A percentile compares a stretch with the other conserved stretches of the same genome.
Conservation (phyloP, 2,113 vertebrate species). For the Xerus inauris region DNA sequence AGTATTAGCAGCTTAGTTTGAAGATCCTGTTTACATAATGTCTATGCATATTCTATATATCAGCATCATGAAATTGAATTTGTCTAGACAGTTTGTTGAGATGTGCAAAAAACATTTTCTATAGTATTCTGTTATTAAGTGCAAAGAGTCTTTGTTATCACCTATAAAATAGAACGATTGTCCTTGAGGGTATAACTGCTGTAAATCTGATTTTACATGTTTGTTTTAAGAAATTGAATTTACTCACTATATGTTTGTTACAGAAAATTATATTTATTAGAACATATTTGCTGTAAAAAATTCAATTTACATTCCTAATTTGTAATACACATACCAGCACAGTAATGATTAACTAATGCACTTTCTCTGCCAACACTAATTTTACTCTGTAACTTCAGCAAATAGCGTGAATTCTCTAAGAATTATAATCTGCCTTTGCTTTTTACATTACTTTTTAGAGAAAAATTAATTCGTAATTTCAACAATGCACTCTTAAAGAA, state of each 20-base stretch:
- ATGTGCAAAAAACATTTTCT: neutral
- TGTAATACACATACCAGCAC: neutral
- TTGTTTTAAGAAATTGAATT: neutral
- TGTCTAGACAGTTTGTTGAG: slow-evolving; percentile 1
- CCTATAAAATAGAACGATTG: neutral
- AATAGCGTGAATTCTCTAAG: neutral
- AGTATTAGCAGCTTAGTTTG: neutral
- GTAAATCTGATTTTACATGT: slow-evolving; percentile 1
- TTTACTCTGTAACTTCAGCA: slow-evolving; percentile 48
- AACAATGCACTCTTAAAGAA: slow-evolving; percentile 22
- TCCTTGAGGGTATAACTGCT: slow-evolving; percentile 7
- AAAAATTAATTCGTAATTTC: slow-evolving; percentile 32
- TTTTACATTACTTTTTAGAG: neutral
- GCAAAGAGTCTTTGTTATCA: neutral
- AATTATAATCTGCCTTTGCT: slow-evolving; percentile 8
- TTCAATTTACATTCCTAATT: slow-evolving; percentile 17
- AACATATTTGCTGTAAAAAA: slow-evolving; percentile 8
- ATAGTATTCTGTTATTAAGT: neutral
- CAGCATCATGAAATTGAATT: slow-evolving; percentile 48
- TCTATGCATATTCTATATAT: neutral
- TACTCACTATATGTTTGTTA: slow-evolving; percentile 11
- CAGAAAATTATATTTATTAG: slow-evolving; percentile 16
- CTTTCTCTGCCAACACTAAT: neutral
- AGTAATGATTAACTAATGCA: neutral
- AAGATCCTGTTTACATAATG: neutral